phyloP scores from a whole-genome alignment of 2,797 vertebrate species.

The Clamator glandarius region DNA sequence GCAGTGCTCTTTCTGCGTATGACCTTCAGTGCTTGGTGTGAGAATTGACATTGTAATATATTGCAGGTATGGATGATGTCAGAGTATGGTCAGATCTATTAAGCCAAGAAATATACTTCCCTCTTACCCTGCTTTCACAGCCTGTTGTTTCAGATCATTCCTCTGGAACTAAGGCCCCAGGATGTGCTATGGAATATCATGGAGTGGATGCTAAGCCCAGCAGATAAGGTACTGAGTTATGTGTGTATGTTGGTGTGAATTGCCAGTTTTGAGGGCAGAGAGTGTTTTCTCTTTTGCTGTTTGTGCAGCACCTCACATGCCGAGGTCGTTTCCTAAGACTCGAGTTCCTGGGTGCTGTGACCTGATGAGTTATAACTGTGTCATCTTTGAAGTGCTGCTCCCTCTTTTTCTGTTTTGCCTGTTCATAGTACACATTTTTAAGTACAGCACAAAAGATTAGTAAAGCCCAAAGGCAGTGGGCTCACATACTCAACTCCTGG shows the following conservation, averaged over 20 bases:
- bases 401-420: not conserved
- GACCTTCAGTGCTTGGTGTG: not conserved
- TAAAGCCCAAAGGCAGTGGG: not conserved
- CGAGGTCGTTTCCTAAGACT: not conserved
- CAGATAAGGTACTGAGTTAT: not conserved
- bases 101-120: not conserved
- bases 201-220: not conserved
- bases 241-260: not conserved
- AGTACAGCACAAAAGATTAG: not conserved
- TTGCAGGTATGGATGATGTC: rapidly evolving
- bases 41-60: not conserved
- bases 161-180: rapidly evolving
- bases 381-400: not conserved
- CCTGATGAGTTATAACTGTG: not conserved
- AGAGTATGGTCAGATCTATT: not conserved
- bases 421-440: not conserved
- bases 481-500: not conserved
- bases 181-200: not conserved
- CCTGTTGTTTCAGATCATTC: not conserved
- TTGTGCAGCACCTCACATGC: not conserved
- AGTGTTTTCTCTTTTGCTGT: not conserved
- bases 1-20: not conserved
- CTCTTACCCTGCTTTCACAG: not conserved
- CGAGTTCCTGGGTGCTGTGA: rapidly evolving
- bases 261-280: not conserved